Base-by-base conservation (phyloP, 2,113 vertebrate species). In the Turdus rufiventris region DNA sequence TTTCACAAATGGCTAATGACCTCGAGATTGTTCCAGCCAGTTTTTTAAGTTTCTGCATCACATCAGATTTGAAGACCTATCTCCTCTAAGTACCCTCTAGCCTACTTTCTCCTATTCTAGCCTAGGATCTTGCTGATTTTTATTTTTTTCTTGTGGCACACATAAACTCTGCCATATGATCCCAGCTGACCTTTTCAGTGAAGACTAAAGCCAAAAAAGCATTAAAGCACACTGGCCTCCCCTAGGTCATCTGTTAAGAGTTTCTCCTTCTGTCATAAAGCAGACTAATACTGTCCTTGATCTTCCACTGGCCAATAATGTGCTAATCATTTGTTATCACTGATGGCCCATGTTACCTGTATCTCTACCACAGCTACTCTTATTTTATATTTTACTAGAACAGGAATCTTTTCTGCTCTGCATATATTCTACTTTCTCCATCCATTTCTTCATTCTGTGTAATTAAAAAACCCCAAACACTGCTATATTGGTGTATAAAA, bases 131-230 rank as follows among this genome's bases (percentile, higher is more conserved):
- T 62, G 26, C 12, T 21, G 73, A n/a, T 29, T 31, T 50, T n/a
- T n/a, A n/a, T 66, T 83, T 48, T 58, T 45, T 45, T 11, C 48
- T 57, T 34, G 34, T 83, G 68, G 72, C 79, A 88, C 63, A 80
- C 28, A 85, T 56, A 96, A 93, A 90, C 82, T 87, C 81, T 51
- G 91, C 85, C 75, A 93, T 85, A 95, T 74, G 94, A 95, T 74
- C 92, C 68, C 79, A 92, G 56, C 60, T 88, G 88, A 93, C 94
- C 94, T 93, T 93, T 93, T 48, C 91, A 86, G 85, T 43, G 72
- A 95, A 94, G 67, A 90, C 85, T 90, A 94, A 93, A 95, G 68
- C 51, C 53, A 86, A 88, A 75, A 93, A 94, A 92, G 63, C 96
- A 88, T 88, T 90, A 92, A 93, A 95, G 60, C 90, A 93, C 29